Evolutionary conservation across 1,140 invertebrate genomes (phyloP), one percentile per base, ranked within the genome.

Genomic region (Lordiphosa stackelbergi): DNA sequence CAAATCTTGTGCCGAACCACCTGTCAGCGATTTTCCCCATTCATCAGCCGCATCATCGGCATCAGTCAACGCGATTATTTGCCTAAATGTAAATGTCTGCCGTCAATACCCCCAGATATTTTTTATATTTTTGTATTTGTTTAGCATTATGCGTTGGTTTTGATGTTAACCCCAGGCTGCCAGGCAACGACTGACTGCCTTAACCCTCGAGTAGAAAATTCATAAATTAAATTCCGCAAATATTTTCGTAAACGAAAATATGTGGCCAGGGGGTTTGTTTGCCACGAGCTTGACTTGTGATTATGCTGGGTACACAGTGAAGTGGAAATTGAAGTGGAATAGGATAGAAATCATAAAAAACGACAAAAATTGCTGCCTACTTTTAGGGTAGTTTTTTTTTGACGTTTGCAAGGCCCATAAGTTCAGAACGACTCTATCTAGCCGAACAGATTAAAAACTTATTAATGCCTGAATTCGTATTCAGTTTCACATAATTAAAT

Each of bases 211-310:
- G 52, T 46, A 34, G 40, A 55, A 63, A 69, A 72, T 70, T 77
- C 69, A 83, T 73, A 83, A 84, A 84, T 83, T 53, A 83, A 83
- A 83, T 83, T 84, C 77, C 73, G 63, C 45, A 66, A 83, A 83
- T 77, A 77, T 84, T 77, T 83, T 59, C 58, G 24, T 60, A 37
- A 68, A 42, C 37, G 54, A 48, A 31, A 53, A 36, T 46, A 46
- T 46, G 43, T 46, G 28, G 66, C 63, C 48, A 13, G 46, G 36
- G 59, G 64, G 28, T 46, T 46, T 46, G 43, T 46, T 46, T 46
- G 31, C 43, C 43, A 46, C 13, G 28, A 46, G 43, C 43, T 46
- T 46, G 43, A 46, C 43, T 46, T 46, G 43, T 46, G 43, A 46
- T 46, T 46, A 46, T 46, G 10, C 24, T 41, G 38, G 38, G 28